Conservation (phyloP, 2,113 vertebrate species). For the Camarhynchus parvulus region DNA sequence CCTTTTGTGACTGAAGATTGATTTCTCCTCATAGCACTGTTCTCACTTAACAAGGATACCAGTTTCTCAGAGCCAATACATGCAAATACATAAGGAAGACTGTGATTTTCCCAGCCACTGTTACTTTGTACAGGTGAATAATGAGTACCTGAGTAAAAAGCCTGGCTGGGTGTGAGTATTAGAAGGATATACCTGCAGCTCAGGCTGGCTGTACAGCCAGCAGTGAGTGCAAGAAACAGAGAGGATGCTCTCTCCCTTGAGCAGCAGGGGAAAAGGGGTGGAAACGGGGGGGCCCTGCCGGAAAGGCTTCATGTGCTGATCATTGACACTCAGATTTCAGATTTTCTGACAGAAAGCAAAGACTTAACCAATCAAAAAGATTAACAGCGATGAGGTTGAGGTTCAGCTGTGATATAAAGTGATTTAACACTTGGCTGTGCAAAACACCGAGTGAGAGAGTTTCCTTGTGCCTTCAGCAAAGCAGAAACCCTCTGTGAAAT, state of each 20-base stretch:
- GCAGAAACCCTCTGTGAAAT: slow-evolving; percentile 86
- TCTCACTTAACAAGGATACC: not conserved
- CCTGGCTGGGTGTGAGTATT: not conserved
- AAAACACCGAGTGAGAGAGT: slow-evolving; percentile 36
- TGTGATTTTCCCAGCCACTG: not conserved
- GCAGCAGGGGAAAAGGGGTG: not conserved
- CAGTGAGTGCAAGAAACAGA: not conserved
- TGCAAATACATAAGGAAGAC: not conserved
- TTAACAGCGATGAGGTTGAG: slow-evolving; percentile 38
- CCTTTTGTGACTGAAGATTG: not conserved
- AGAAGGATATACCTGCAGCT: not conserved
- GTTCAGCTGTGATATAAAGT: slow-evolving; percentile 50
- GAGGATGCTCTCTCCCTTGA: not conserved
- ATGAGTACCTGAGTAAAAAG: not conserved
- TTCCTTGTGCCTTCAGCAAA: slow-evolving; percentile 82
- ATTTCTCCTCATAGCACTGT: not conserved
- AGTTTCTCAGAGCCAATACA: not conserved
- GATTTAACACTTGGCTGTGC: slow-evolving; percentile 66
- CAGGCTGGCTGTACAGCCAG: not conserved
- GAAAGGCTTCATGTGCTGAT: slow-evolving; percentile 25
- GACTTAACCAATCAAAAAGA: slow-evolving; percentile 53
- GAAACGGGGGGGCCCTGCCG: not conserved
- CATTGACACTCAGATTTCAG: slow-evolving; percentile 10
- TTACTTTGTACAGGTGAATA: not conserved
- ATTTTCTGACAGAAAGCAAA: slow-evolving; percentile 58